These are phyloP conservation scores for Stegastes partitus DNA, from an alignment of 2,113 vertebrate genomes.

Conservation along the genomic window DNA sequence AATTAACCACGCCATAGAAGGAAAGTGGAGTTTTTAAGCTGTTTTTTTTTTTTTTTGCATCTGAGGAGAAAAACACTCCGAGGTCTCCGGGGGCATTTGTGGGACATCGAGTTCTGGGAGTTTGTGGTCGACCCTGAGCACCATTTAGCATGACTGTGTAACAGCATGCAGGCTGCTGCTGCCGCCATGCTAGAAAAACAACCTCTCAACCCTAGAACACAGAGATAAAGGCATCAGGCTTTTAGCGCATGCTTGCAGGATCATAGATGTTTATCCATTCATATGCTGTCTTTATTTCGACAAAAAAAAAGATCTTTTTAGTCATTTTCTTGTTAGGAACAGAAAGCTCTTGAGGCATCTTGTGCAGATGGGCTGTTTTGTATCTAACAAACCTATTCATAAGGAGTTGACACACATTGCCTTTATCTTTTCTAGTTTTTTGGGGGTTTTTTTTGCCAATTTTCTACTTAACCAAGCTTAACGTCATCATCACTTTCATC, in stretches of 20 bases:
- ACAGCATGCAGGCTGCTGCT: conserved; percentile 11
- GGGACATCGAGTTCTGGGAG: not conserved
- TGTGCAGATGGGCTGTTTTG: no score
- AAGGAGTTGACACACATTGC: no score
- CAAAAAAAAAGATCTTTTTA: no score
- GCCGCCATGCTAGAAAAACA: no score
- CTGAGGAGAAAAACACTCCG: conserved; percentile 14
- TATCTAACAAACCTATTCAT: no score
- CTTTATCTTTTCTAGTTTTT: no score
- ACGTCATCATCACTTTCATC: no score
- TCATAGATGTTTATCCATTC: no score
- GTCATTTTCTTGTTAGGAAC: no score
- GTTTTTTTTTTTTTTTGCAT: not conserved
- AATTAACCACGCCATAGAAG: conserved; percentile 3
- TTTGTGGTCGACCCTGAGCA: conserved; percentile 1
- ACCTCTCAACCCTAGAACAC: not conserved
- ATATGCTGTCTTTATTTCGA: not conserved
- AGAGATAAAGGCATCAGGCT: not conserved
- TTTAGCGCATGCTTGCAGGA: not conserved
- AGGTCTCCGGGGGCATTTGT: conserved; percentile 13
- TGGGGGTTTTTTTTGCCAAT: no score
- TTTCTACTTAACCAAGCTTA: no score
- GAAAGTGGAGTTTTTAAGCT: not conserved
- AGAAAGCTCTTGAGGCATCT: no score
- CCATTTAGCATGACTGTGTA: not conserved